Base-by-base conservation (phyloP, 2,113 vertebrate species). In the Sprattus sprattus region DNA sequence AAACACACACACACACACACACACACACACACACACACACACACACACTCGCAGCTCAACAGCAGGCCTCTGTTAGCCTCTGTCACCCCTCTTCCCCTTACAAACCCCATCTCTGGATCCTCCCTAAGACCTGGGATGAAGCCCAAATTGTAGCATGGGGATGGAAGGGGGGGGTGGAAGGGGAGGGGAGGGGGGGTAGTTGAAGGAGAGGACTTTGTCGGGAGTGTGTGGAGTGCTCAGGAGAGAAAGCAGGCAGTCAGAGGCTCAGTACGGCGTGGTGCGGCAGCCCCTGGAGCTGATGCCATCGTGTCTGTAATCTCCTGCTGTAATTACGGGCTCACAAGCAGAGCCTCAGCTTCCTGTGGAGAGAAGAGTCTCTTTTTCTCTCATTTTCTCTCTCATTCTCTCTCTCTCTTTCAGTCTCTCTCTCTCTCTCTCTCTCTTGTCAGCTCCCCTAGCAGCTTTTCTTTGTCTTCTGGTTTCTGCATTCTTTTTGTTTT, bases 261-360 rank as follows among this genome's bases (percentile, higher is more conserved):
- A 60, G 54, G 18, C 54, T 60, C 18, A 4, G 22, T 20, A 22
- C 54, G 18, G 54, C 6, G 54, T 20, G 54, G 54, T 6, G 71
- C 71, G 5, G 28, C 11, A 39, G 71, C 11, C 10, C 71, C 13
- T 78, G 71, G 28, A 78, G 39, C 71, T 83, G 83, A 82, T 86
- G 82, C 71, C 52, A 67, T 85, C 83, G 78, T 83, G 86, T 67
- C 57, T 87, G 71, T 44, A 64, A 84, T 84, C 64, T 84, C 47
- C 57, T 16, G 25, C 22, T 54, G 45, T 85, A 83, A 83, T 80
- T 86, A 52, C 45, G 22, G 32, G 57, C 46, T 60, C 80, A 46
- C 47, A 85, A 54, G 67, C 71, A 52, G 32, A n/a, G n/a, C 28
- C 67, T 22, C 6, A 2, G 82, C 32, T 88, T 86, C 81, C 83